Conservation (phyloP, 2,797 vertebrate genomes). For the Aythya fuligula region DNA sequence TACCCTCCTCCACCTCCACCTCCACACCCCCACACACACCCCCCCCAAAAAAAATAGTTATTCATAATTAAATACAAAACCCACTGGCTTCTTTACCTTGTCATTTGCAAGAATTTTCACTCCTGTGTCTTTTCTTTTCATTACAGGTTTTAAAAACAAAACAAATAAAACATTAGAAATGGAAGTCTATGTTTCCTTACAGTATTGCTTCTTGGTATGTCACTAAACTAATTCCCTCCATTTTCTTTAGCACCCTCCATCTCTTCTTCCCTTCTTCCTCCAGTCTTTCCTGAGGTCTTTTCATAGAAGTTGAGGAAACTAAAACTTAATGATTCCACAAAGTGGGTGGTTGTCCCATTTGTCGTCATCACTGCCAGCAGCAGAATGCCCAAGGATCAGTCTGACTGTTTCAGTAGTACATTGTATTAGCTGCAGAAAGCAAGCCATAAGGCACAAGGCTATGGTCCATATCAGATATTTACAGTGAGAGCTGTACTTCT, state of each 20-base stretch:
- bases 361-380: not conserved
- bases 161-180: not conserved
- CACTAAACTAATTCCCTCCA: not conserved
- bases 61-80: not conserved
- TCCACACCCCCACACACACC: no score
- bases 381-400: not conserved
- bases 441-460: not conserved
- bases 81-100: constrained; percentile 35
- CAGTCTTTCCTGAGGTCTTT: not conserved
- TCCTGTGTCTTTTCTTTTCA: not conserved
- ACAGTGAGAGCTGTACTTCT: not conserved
- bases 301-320: not conserved
- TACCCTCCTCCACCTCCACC: no score
- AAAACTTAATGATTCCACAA: not conserved
- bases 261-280: not conserved
- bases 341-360: not conserved
- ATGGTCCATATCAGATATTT: not conserved
- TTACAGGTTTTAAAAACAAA: not conserved
- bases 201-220: not conserved
- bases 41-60: not conserved
- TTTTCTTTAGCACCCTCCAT: not conserved
- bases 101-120: constrained; percentile 44
- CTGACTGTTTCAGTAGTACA: not conserved
- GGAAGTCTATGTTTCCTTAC: not conserved
- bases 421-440: not conserved